Conservation (phyloP, 1,140 invertebrate genomes). For the Penaeus chinensis region DNA sequence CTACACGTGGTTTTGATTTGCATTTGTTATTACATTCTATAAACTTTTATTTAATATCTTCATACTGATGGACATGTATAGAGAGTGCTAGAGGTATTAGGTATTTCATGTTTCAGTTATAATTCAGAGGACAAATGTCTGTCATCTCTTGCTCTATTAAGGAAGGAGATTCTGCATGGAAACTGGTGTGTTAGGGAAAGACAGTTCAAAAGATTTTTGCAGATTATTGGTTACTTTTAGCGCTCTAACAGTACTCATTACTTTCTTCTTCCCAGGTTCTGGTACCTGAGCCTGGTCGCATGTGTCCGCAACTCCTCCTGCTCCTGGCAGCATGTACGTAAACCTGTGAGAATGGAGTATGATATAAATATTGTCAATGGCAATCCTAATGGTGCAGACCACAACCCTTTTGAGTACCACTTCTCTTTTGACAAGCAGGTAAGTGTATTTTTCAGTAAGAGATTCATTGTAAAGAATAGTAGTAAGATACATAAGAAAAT, state of each 20-base stretch:
- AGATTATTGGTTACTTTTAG: not conserved
- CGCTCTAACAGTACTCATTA: not conserved
- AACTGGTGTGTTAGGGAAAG: not conserved
- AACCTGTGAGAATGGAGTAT: slow-evolving; percentile 71
- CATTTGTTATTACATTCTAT: too few relatives aligned
- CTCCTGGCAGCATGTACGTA: slow-evolving; percentile 77
- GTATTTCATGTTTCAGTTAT: too few relatives aligned
- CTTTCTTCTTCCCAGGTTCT: slow-evolving; percentile 78
- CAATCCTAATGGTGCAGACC: slow-evolving; percentile 82
- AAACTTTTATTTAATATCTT: too few relatives aligned
- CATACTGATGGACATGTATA: too few relatives aligned
- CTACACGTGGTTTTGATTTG: too few relatives aligned
- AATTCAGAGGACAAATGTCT: too few relatives aligned
- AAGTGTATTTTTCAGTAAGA: slow-evolving; percentile 12
- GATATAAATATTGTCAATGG: slow-evolving; percentile 97
- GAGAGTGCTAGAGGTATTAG: too few relatives aligned
- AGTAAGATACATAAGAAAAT: not conserved
- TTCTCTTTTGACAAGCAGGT: slow-evolving; percentile 95
- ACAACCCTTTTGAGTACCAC: slow-evolving; percentile 91
- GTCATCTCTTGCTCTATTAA: too few relatives aligned
- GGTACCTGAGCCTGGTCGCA: slow-evolving; percentile 94
- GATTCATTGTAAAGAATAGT: not conserved
- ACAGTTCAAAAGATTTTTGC: not conserved
- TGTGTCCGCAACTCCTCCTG: slow-evolving; percentile 87
- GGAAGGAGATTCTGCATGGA: too few relatives aligned